These are phyloP conservation scores for Ridgeia piscesae DNA, from an alignment of 1,140 invertebrate genomes.

Conservation along the genomic window DNA sequence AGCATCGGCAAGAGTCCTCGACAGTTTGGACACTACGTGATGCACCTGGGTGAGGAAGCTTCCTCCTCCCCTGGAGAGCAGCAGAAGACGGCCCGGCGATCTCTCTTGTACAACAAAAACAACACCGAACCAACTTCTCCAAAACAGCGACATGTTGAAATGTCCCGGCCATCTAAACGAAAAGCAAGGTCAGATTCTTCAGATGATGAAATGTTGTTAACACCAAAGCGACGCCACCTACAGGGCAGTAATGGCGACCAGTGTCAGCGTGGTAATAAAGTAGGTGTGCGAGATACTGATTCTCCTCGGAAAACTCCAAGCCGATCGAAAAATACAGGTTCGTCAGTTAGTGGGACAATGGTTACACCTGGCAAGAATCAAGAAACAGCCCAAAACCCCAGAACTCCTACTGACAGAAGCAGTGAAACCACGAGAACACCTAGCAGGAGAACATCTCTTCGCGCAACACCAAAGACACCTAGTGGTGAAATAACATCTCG, in stretches of 20 bases:
- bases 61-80: background rate
- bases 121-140: background rate
- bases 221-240: background rate
- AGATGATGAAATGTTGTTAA: background rate
- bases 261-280: background rate
- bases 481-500: background rate
- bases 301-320: conserved; percentile 2
- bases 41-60: conserved; percentile 11
- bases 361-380: background rate
- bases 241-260: background rate
- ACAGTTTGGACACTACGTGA: background rate
- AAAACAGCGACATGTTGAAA: background rate
- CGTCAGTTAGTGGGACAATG: background rate
- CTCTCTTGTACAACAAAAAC: background rate
- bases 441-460: background rate
- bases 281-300: background rate
- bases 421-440: background rate
- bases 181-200: background rate
- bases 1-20: background rate
- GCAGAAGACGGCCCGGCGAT: background rate
- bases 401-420: background rate
- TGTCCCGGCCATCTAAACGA: background rate
- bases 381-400: background rate
- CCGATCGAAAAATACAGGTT: background rate
- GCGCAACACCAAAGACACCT: background rate